Percentiles rank a stretch among this genome's conserved stretches.
Conservation (phyloP, 2,888 invertebrate genomes). For the Zeuzera pyrina region DNA sequence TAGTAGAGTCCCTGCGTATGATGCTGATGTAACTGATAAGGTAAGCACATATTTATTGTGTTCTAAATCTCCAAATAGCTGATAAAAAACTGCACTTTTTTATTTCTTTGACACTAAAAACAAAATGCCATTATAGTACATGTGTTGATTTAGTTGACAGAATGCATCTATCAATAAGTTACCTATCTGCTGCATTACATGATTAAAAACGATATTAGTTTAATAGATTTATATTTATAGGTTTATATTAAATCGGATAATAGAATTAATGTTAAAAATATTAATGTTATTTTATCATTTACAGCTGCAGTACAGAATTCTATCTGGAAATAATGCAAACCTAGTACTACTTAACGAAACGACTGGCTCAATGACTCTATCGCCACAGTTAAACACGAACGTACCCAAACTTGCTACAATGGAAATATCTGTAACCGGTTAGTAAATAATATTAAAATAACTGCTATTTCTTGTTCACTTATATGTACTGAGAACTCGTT, state of each 20-base stretch:
- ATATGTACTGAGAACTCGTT: too few species aligned
- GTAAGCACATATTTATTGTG: conserved; percentile 32
- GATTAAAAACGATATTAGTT: too few species aligned
- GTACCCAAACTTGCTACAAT: conserved; percentile 94
- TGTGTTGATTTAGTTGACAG: neutral
- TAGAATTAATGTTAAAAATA: too few species aligned
- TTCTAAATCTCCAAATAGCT: neutral
- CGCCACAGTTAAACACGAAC: conserved; percentile 95
- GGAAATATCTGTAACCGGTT: conserved; percentile 92
- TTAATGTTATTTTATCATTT: conserved; percentile 9
- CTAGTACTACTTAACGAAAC: conserved; percentile 87
- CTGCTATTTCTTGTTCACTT: too few species aligned
- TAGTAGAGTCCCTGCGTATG: conserved; percentile 92
- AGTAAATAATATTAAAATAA: too few species aligned
- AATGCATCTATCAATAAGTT: too few species aligned
- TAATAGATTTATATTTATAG: too few species aligned
- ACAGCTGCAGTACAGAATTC: conserved; percentile 83
- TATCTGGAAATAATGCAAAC: conserved; percentile 95
- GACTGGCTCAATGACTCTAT: conserved; percentile 87
- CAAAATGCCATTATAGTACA: neutral
- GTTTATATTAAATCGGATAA: too few species aligned
- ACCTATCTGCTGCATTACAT: too few species aligned
- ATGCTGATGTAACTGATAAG: conserved; percentile 94
- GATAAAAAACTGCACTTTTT: too few species aligned
- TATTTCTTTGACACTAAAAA: neutral